Evolutionary conservation across 2,888 invertebrate genomes (phyloP), one percentile per base, ranked within the genome.

Genomic region (Drosophila pseudotakahashii): DNA sequence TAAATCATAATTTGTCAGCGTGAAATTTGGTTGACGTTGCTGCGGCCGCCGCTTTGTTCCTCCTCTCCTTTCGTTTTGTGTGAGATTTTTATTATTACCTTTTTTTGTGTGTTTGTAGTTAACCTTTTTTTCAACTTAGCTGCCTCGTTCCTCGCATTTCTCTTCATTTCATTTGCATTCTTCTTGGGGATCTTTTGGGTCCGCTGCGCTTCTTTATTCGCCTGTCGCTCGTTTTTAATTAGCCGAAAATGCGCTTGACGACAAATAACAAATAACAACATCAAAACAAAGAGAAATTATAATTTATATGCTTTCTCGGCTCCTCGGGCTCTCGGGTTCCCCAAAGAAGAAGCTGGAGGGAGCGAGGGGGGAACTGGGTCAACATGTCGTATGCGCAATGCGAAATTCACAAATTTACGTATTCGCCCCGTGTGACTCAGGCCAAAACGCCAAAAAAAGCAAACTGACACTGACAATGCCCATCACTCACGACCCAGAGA

Each of bases 1-100:
- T 81, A 84, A 85, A 81, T 85, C 85, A 85, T 80, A 81, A 81
- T 85, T 87, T 87, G 79, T 87, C 78, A 84, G 76, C 68, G 70
- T 77, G 73, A 82, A 75, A 85, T 85, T 86, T 57, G 85, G 75
- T 77, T 78, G 78, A 73, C 83, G 75, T 60, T 41, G 57, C 41
- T 51, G 42, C 51, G 13, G 36, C 54, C 57, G 54, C 37, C 51
- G 64, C 72, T 79, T 70, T 60, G 45, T 78, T 73, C 52, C 54
- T 34, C 37, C 13, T 36, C 34, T n/a, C 37, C 13, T 36, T 26
- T n/a, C 63, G 41, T 53, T 48, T 50, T 34, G 26, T 57, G 11
- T 47, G 36, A 26, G 47, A 58, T 63, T 13, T 62, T 32, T 37
- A 19, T 44, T n/a, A 30, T 23, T 60, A 54, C 13, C 26, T 34